Conservation (phyloP, 2,888 invertebrate genomes). For the Epicampocera succincta region DNA sequence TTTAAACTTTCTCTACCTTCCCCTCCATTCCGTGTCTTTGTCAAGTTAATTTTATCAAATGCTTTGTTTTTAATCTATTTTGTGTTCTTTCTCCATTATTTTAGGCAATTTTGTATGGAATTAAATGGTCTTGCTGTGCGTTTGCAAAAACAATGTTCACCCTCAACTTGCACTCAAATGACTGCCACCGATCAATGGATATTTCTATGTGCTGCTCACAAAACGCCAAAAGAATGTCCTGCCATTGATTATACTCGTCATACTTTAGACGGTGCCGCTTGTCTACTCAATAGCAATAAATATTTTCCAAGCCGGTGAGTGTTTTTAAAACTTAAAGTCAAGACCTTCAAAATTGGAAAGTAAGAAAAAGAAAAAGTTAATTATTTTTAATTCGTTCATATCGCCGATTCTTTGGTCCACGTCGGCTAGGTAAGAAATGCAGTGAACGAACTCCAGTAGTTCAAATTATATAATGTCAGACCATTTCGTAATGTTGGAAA, state of each 20-base stretch:
- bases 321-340: no score
- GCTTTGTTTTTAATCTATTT: conserved; percentile 20
- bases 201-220: conserved; percentile 99
- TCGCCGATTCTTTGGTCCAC: no score
- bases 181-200: conserved; percentile 99
- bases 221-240: conserved; percentile 99
- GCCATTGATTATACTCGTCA: conserved; percentile 99
- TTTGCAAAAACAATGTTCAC: conserved; percentile 97
- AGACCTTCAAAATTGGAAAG: no score
- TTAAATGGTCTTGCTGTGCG: conserved; percentile 98
- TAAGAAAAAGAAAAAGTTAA: no score
- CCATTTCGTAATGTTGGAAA: no score
- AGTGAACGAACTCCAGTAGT: no score
- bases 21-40: no score
- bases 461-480: no score
- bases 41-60: not conserved
- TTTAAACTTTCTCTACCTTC: no score
- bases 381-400: no score
- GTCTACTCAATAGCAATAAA: conserved; percentile 99
- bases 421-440: no score
- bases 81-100: conserved; percentile 71
- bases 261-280: conserved; percentile 99
- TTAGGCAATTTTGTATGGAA: conserved; percentile 99
- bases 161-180: conserved; percentile 99
- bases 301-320: conserved; percentile 98